Evolutionary conservation across 2,113 vertebrate genomes (phyloP).

Genomic region (Podarcis muralis): DNA sequence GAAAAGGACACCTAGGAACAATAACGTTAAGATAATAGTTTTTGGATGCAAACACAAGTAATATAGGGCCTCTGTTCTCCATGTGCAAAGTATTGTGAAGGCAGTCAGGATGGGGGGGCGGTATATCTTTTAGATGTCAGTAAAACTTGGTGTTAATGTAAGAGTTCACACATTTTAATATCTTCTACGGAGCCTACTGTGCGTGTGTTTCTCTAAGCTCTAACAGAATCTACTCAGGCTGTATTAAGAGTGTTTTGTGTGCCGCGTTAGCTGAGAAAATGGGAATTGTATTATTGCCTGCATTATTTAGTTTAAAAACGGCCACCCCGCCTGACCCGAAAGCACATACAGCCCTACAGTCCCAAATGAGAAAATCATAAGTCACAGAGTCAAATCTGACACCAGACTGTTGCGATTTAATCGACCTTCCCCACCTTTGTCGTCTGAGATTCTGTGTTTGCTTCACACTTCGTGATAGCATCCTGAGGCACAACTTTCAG

Average conservation of each 20-base stretch:
- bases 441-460: constrained; percentile 7
- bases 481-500: constrained; percentile 12
- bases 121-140: background rate
- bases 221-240: background rate
- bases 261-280: background rate
- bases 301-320: constrained; percentile 23
- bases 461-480: background rate
- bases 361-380: constrained; percentile 18
- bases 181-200: background rate
- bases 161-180: background rate
- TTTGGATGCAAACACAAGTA: constrained; percentile 45
- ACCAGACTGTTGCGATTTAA: constrained; percentile 3
- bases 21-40: constrained; percentile 28
- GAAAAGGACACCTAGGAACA: constrained; percentile 34
- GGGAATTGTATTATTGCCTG: constrained; percentile 15
- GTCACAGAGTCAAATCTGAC: constrained; percentile 1
- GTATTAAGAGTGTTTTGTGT: background rate
- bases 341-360: constrained; percentile 18
- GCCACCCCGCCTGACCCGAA: background rate
- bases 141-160: constrained; percentile 3
- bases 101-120: background rate
- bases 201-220: background rate
- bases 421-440: background rate
- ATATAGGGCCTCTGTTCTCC: background rate
- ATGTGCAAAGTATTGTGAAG: background rate